Conservation (phyloP, 2,113 vertebrate genomes). For the Probosciger aterrimus region DNA sequence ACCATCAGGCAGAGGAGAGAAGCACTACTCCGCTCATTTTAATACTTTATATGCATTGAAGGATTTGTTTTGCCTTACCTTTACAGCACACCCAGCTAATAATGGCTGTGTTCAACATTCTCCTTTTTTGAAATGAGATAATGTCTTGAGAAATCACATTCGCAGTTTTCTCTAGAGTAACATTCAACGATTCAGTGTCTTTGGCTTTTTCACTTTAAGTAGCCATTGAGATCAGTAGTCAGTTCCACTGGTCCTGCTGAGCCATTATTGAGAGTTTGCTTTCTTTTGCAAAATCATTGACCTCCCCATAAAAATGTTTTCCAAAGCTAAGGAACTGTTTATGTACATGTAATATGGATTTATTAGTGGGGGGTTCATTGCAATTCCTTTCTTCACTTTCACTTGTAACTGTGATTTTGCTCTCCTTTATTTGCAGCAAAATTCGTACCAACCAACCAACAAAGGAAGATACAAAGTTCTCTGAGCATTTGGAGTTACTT, state of each 20-base stretch:
- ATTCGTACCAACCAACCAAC: slow-evolving; percentile 98
- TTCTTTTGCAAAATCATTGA: background rate
- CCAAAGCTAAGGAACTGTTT: background rate
- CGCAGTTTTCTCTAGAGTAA: background rate
- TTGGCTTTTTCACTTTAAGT: background rate
- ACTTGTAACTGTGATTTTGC: background rate
- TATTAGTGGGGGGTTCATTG: background rate
- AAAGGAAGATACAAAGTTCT: slow-evolving; percentile 99
- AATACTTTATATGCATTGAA: background rate
- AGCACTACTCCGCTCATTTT: background rate
- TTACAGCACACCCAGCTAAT: background rate
- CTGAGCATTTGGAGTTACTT: slow-evolving; percentile 70
- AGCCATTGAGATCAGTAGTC: background rate
- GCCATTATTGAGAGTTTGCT: background rate
- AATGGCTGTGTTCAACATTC: background rate
- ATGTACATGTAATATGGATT: background rate
- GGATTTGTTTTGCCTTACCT: background rate
- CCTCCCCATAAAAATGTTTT: background rate
- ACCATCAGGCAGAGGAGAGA: background rate
- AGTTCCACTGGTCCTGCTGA: background rate
- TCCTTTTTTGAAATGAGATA: background rate
- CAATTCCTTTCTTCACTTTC: background rate
- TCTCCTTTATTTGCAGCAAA: slow-evolving; percentile 84
- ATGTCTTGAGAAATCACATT: background rate
- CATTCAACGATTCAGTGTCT: background rate